Evolutionary conservation across 2,113 vertebrate species (phyloP).

Genomic region (Aramus guarauna): DNA sequence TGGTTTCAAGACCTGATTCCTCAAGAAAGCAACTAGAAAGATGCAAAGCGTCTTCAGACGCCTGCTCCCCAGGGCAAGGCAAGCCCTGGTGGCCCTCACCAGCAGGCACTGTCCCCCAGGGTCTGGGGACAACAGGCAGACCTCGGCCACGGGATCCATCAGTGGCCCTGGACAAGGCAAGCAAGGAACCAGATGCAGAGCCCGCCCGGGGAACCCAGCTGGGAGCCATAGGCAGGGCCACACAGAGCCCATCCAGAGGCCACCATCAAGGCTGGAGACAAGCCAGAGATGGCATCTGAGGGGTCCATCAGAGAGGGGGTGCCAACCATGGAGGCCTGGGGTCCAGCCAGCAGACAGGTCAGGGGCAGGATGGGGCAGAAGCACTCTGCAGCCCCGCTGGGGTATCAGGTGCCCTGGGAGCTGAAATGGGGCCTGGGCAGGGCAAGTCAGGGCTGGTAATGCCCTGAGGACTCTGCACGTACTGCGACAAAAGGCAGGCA

Average conservation of each 20-base stretch:
- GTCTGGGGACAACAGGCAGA: background rate
- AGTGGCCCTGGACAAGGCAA: background rate
- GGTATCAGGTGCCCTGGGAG: background rate
- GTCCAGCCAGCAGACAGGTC: background rate
- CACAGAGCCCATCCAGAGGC: background rate
- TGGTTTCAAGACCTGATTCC: background rate
- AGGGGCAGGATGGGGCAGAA: background rate
- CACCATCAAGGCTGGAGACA: background rate
- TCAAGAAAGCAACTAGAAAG: background rate
- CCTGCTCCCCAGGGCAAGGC: background rate
- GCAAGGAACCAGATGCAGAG: background rate
- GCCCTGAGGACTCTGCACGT: no score
- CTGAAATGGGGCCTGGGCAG: background rate
- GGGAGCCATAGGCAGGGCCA: background rate
- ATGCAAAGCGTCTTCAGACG: fast-evolving
- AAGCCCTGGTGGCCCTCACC: background rate
- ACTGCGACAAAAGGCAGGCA: background rate
- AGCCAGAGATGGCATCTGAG: background rate
- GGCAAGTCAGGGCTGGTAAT: no score
- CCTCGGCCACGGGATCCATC: no score
- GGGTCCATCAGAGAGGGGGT: background rate
- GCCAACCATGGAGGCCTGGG: background rate
- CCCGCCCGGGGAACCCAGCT: no score
- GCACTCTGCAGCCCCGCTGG: background rate
- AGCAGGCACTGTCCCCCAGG: background rate